A percentile compares a stretch with the other conserved stretches of the same genome.
Evolutionary conservation across 2,888 invertebrate species (phyloP).

Genomic region (Danaus chrysippus): DNA sequence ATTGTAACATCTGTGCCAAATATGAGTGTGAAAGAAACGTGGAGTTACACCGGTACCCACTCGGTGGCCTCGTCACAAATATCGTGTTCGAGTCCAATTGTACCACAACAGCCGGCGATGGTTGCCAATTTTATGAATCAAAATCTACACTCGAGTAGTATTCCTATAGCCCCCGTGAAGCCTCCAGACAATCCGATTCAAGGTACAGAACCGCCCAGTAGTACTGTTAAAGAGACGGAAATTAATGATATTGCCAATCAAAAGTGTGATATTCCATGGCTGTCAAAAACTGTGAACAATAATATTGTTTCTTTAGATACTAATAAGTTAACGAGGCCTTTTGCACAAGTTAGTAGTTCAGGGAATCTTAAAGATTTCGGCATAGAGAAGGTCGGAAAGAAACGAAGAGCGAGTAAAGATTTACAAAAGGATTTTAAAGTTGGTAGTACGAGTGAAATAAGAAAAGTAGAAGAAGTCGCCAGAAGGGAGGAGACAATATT

Average conservation of each 20-base stretch:
- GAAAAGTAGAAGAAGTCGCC: slow-evolving; percentile 61
- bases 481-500: slow-evolving; percentile 69
- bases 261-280: slow-evolving; percentile 73
- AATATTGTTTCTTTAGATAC: slow-evolving; percentile 63
- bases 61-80: slow-evolving; percentile 54
- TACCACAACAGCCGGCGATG: slow-evolving; percentile 63
- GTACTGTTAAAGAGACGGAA: slow-evolving; percentile 67
- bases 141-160: slow-evolving; percentile 65
- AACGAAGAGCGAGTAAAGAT: slow-evolving; percentile 33
- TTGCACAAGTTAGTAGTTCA: slow-evolving; percentile 64
- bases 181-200: slow-evolving; percentile 73
- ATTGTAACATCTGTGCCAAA: slow-evolving; percentile 78
- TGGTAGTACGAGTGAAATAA: slow-evolving; percentile 45
- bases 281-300: slow-evolving; percentile 73
- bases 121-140: slow-evolving; percentile 60
- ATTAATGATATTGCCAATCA: slow-evolving; percentile 47
- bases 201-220: slow-evolving; percentile 71
- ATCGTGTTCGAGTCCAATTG: slow-evolving; percentile 58
- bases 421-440: slow-evolving; percentile 26
- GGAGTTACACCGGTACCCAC: slow-evolving; percentile 61
- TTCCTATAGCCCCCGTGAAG: slow-evolving; percentile 70
- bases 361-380: slow-evolving; percentile 55
- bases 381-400: slow-evolving; percentile 39
- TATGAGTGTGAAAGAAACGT: slow-evolving; percentile 72
- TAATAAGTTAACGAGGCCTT: slow-evolving; percentile 66